phyloP scores from a whole-genome alignment of 2,797 vertebrate genomes.

The Alosa sapidissima region DNA sequence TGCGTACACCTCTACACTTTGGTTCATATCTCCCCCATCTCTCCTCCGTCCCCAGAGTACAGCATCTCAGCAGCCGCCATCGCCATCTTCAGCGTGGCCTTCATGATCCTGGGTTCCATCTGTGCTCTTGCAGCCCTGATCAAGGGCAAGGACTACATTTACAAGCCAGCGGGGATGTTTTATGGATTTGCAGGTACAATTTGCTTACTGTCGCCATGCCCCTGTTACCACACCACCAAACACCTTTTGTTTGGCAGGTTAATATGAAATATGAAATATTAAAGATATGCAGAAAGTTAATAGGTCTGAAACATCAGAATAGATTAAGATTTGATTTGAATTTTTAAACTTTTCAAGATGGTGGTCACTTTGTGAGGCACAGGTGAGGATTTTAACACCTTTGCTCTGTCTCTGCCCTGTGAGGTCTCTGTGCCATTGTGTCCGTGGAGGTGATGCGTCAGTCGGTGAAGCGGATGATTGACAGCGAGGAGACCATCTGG shows the following conservation, averaged over 20 bases:
- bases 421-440: constrained; percentile 91
- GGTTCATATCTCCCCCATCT: neutral
- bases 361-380: neutral
- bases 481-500: constrained; percentile 92
- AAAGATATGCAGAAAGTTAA: too few relatives aligned
- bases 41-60: constrained; percentile 77
- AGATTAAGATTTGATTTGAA: too few relatives aligned
- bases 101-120: constrained; percentile 84
- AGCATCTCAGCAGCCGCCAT: constrained; percentile 98
- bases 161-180: constrained; percentile 94
- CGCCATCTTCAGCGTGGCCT: constrained; percentile 89
- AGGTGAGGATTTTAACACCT: neutral
- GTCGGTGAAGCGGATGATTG: constrained; percentile 94
- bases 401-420: neutral
- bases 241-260: neutral
- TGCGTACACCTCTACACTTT: too few relatives aligned
- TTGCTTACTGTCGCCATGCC: too few relatives aligned
- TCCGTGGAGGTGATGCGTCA: constrained; percentile 96
- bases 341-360: neutral
- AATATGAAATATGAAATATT: too few relatives aligned
- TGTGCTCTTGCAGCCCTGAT: constrained; percentile 81
- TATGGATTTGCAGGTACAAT: constrained; percentile 87
- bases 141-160: constrained; percentile 86
- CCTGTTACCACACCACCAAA: too few relatives aligned
- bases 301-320: neutral